Evolutionary conservation across 2,797 vertebrate species (phyloP), one percentile per base, ranked within the genome.

Genomic region (Coranthus polyacanthus): DNA sequence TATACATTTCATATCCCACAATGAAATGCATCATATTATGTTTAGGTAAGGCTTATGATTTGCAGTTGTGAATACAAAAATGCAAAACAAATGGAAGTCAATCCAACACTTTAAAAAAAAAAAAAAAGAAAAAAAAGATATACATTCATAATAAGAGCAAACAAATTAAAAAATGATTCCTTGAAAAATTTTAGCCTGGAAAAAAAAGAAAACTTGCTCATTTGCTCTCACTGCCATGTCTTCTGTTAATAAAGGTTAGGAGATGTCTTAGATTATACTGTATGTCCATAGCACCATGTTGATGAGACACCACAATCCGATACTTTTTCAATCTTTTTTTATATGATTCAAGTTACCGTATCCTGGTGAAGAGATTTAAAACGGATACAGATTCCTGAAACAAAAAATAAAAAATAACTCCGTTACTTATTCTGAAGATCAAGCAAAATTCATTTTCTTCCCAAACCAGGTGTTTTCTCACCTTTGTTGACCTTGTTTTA

Each of bases 401-500:
- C 15, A 60, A 59, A 66, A 64, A 16, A 72, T 15, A 52, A 16
- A 64, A 12, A 61, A 10, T 43, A 37, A 58, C 2, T 17, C 22
- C 22, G 32, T 75, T 79, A 51, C 49, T 72, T 92, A 94, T 88
- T 94, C 93, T 92, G 94, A 94, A 86, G 92, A 91, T 53, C 94
- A 79, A 95, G 94, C 73, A 0, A 92, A 95, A 56, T 94, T 92
- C 0, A 11, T 26, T 39, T 17, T 78, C 9, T 22, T 56, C 15
- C 15, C 16, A 51, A 24, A 7, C 26, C 26, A 53, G 12, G 12
- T 22, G 22, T 12, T 24, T 16, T 44, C 64, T 78, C 37, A 96
- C 97, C 96, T 98, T 98, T 1, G 96, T 98, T 0, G 97, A 98
- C 52, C 96, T 94, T 3, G 96, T 98, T 94, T 98, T 98, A 89